Evolutionary conservation across 2,888 invertebrate species (phyloP), one percentile per base, ranked within the genome.

Genomic region (Escarpia spicata): DNA sequence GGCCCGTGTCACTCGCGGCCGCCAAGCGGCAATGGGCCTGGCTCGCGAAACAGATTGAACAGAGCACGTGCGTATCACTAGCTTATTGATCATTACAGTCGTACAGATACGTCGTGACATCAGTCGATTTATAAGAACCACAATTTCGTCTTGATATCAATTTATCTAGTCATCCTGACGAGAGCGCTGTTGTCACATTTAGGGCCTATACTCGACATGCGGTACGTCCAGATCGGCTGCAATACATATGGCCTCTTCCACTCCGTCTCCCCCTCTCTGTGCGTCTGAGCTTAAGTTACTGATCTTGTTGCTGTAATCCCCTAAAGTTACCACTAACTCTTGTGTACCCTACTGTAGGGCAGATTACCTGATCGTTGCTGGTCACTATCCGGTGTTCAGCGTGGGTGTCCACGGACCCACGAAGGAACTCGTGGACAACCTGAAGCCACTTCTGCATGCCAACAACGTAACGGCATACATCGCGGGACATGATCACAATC

Each of bases 391-490:
- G 3, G 96, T 97, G 4, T 96, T 96, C 94, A 97, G 97, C 15
- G 95, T 96, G 52, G 96, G 96, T 43, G 96, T 96, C 31, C 97
- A 97, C 94, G 97, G 97, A 3, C 97, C 97, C 9, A 97, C 97
- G 8, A 91, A 96, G 10, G 96, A 96, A 93, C 95, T 97, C 44
- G 95, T 96, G 0, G 94, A 96, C 3, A 93, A 95, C 43, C 95
- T 97, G n/a, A 94, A 96, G 92, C 97, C 97, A 9, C 94, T 97
- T 93, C 94, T 97, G 52, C 95, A 96, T 93, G 96, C 96, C 93
- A 97, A 97, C 94, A 95, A 95, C 75, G 97, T 96, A 6, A 96
- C 96, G 91, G 97, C 96, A 2, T 97, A 97, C 94, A 94, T 97
- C 91, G 95, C 96, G 94, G 97, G 97, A 9, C 97, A 97, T 94